Conservation (phyloP, 2,888 invertebrate genomes). For the Sisyra nigra region DNA sequence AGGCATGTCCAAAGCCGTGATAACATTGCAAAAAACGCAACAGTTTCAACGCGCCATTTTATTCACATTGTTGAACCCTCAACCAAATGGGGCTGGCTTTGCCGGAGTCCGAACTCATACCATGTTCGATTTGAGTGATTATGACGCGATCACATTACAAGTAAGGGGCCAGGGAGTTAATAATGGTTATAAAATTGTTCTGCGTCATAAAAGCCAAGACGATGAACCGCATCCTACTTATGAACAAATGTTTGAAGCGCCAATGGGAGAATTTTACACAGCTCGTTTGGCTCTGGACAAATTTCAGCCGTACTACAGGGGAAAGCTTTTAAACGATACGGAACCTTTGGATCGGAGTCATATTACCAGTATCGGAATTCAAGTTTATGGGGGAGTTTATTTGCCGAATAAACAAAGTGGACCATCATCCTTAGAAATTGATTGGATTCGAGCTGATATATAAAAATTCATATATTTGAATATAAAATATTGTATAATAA, state of each 20-base stretch:
- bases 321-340: slow-evolving; percentile 34
- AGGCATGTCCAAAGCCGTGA: slow-evolving; percentile 46
- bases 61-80: slow-evolving; percentile 46
- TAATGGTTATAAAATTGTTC: slow-evolving; percentile 38
- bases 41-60: slow-evolving; percentile 43
- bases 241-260: slow-evolving; percentile 40
- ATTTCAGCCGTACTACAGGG: slow-evolving; percentile 45
- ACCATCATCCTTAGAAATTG: slow-evolving; percentile 44
- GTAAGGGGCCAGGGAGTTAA: slow-evolving; percentile 42
- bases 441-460: slow-evolving; percentile 34
- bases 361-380: slow-evolving; percentile 43
- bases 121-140: slow-evolving; percentile 32
- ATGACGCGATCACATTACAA: slow-evolving; percentile 31
- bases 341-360: slow-evolving; percentile 37
- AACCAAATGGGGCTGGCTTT: slow-evolving; percentile 49
- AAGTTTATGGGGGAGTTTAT: slow-evolving; percentile 50
- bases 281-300: slow-evolving; percentile 34
- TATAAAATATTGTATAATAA: too few species aligned
- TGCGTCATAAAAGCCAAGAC: slow-evolving; percentile 38
- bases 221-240: slow-evolving; percentile 40
- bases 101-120: slow-evolving; percentile 39
- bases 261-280: slow-evolving; percentile 32
- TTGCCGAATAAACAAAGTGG: slow-evolving; percentile 43
- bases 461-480: neutral
- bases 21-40: slow-evolving; percentile 40